A percentile compares a stretch with the other conserved stretches of the same genome.
phyloP scores from a whole-genome alignment of 1,140 invertebrate species.

The Neuroterus valhalla region DNA sequence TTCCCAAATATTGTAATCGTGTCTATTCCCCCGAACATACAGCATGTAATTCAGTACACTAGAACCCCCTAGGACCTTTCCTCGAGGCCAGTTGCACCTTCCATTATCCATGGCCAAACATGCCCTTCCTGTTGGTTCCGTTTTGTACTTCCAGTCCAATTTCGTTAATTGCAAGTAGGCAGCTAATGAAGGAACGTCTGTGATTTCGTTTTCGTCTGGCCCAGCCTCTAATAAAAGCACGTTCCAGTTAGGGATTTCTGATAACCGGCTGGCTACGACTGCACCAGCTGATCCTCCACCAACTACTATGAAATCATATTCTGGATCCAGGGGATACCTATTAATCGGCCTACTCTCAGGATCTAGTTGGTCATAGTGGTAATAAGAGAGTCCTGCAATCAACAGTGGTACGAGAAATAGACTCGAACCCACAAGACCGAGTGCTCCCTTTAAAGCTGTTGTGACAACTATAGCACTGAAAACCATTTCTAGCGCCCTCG shows the following conservation, averaged over 20 bases:
- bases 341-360: conserved; percentile 84
- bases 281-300: conserved; percentile 95
- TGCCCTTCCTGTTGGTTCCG: conserved; percentile 88
- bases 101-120: conserved; percentile 84
- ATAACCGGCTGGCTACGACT: conserved; percentile 92
- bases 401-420: conserved; percentile 89
- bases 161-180: conserved; percentile 91
- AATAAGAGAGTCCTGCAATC: conserved; percentile 87
- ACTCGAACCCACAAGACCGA: conserved; percentile 83
- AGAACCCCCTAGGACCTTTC: conserved; percentile 91
- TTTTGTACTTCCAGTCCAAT: conserved; percentile 94
- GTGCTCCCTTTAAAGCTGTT: conserved; percentile 83
- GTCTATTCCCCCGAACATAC: conserved; percentile 89
- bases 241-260: conserved; percentile 87
- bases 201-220: conserved; percentile 92
- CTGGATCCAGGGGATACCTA: conserved; percentile 75
- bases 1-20: conserved; percentile 95
- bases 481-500: conserved; percentile 76
- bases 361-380: conserved; percentile 87
- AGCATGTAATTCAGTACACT: conserved; percentile 97
- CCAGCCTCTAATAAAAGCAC: conserved; percentile 94
- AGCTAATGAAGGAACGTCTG: conserved; percentile 90
- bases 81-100: conserved; percentile 87
- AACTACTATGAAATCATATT: conserved; percentile 91
- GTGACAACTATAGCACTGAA: conserved; percentile 83